These are phyloP conservation scores for Vollenhovia emeryi DNA, from an alignment of 1,140 invertebrate species.

Conservation along the genomic window DNA sequence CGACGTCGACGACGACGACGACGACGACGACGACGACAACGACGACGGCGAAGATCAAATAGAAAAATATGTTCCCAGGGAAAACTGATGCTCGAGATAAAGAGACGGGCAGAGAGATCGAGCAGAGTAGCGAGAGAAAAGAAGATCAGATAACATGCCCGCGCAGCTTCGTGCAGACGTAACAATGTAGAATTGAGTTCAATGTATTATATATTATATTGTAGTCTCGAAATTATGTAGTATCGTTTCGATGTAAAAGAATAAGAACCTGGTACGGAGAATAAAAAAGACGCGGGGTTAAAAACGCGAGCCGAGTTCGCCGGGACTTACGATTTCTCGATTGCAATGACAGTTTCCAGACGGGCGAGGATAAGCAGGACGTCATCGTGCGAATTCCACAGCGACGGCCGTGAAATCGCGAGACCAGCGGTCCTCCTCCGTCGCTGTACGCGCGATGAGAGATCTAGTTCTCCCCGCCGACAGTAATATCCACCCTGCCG, in stretches of 20 bases:
- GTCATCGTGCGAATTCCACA: neutral
- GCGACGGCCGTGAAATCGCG: constrained; percentile 15
- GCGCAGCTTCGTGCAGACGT: constrained; percentile 2
- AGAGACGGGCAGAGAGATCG: constrained; percentile 3
- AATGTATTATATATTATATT: neutral
- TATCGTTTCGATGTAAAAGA: neutral
- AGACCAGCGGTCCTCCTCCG: no score
- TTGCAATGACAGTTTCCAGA: neutral
- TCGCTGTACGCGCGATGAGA: neutral
- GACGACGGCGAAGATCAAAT: constrained; percentile 32
- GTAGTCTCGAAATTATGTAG: neutral
- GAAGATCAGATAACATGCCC: constrained; percentile 34
- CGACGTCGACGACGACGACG: constrained; percentile 11
- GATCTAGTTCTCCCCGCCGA: neutral
- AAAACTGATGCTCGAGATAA: constrained; percentile 33
- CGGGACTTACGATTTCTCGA: neutral
- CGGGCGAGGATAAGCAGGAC: neutral
- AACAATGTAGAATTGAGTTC: constrained; percentile 28
- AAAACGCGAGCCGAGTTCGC: neutral
- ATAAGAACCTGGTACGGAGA: neutral
- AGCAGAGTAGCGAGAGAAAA: neutral
- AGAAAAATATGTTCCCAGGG: constrained; percentile 51
- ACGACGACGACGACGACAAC: constrained; percentile 5
- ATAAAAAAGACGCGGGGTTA: neutral
- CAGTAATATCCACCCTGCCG: constrained; percentile 36